Evolutionary conservation across 2,113 vertebrate genomes (phyloP), one percentile per base, ranked within the genome.

Genomic region (Aptenodytes patagonicus): DNA sequence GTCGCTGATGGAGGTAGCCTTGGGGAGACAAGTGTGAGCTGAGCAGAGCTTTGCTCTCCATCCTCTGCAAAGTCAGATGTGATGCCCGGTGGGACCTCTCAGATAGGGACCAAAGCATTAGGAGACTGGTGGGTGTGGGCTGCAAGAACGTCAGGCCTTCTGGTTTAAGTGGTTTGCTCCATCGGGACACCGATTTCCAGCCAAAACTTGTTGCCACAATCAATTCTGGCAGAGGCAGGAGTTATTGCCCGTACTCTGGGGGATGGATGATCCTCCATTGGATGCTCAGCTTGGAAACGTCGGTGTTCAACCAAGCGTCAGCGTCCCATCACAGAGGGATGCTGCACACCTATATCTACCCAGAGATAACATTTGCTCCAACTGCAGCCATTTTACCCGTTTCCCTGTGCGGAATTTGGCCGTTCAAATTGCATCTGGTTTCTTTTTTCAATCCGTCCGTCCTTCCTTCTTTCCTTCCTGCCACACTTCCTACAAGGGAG

Each of bases 291-390:
- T 51, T 83, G 52, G 46, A 72, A 72, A 25, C 28, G 2, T 22
- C 1, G 0, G 8, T n/a, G 19, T 78, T 78, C 46, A 68, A 6
- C 65, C 40, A 26, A 38, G 31, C 2, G 1, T 46, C 28, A 32
- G 40, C 26, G 17, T 49, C 26, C 36, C 40, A 17, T 19, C 52
- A 2, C 11, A 26, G 69, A 70, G 44, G 28, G 34, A 13, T 40
- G 46, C 52, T 51, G 60, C 61, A 38, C 60, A 13, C 40, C 54
- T 28, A 0, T 11, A 9, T 18, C 60, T 29, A 31, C 36, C 42
- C 49, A 40, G 34, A 40, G 13, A 31, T 15, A 46, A 42, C 5
- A 2, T 10, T 47, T 40, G 8, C 29, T 64, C 46, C 36, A 8
- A 3, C 44, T 38, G 28, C 55, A 29, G 32, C 68, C 28, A 3